phyloP scores from a whole-genome alignment of 2,113 vertebrate species.

The Muntiacus reevesi region DNA sequence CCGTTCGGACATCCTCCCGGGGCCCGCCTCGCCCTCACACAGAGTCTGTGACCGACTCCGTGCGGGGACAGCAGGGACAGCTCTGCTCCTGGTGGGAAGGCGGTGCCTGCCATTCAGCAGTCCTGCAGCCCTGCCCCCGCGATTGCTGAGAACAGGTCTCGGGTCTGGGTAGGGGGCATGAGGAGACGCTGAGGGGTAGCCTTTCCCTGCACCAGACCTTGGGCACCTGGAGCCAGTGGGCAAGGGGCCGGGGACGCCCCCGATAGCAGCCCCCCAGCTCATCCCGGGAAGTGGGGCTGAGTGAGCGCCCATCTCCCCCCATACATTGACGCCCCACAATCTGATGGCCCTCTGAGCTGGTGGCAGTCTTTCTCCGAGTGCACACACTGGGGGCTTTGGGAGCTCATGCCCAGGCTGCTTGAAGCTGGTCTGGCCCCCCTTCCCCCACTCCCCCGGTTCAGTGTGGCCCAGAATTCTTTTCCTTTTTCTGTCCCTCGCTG shows the following conservation, averaged over 20 bases:
- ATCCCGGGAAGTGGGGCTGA: not conserved
- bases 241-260: accelerated
- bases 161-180: accelerated
- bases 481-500: accelerated
- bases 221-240: not conserved
- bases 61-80: accelerated
- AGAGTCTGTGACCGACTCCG: accelerated
- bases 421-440: accelerated
- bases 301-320: not conserved
- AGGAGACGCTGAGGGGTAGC: not conserved
- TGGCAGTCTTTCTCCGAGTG: not conserved
- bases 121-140: not conserved
- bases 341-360: accelerated
- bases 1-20: not conserved
- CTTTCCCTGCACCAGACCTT: accelerated
- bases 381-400: not conserved
- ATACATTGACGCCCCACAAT: not conserved
- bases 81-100: not conserved
- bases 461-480: not conserved
- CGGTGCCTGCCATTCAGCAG: accelerated
- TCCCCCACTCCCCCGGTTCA: accelerated
- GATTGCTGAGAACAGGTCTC: not conserved
- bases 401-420: not conserved
- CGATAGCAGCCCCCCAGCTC: not conserved
- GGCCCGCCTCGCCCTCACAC: not conserved